phyloP scores from a whole-genome alignment of 1,140 invertebrate species.

The Paralvinella palmiformis region DNA sequence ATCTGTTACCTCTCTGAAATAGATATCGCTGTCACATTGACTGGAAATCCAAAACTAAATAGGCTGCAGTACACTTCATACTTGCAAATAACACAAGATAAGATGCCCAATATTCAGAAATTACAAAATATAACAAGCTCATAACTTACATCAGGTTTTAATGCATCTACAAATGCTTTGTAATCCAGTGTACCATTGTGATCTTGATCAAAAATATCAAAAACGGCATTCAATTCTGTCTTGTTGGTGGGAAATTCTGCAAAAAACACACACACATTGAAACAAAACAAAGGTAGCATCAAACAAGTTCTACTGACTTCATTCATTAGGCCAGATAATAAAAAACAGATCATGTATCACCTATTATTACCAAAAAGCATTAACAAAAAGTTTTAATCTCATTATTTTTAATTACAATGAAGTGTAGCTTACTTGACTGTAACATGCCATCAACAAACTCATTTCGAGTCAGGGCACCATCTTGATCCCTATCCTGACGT shows the following conservation, averaged over 20 bases:
- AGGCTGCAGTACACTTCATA: background rate
- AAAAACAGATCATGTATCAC: no score
- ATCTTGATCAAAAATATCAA: conserved; percentile 93
- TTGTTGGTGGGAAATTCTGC: conserved; percentile 93
- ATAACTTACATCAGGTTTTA: conserved; percentile 77
- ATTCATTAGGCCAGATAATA: no score
- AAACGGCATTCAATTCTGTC: conserved; percentile 95
- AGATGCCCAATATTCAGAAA: background rate
- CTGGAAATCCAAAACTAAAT: background rate
- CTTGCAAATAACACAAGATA: background rate
- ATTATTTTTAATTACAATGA: no score
- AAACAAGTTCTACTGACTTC: background rate
- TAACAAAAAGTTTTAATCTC: no score
- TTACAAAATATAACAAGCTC: background rate
- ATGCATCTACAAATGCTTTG: conserved; percentile 96
- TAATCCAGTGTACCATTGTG: conserved; percentile 90
- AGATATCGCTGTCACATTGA: background rate
- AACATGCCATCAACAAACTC: conserved; percentile 89
- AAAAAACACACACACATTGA: conserved; percentile 25
- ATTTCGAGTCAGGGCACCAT: conserved; percentile 88
- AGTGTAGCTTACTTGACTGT: conserved; percentile 42
- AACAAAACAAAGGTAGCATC: background rate
- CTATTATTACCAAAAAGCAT: no score
- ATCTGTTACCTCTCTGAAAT: background rate
- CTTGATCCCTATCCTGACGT: conserved; percentile 97